Evolutionary conservation across 2,797 vertebrate genomes (phyloP).

Genomic region (Morelia viridis): DNA sequence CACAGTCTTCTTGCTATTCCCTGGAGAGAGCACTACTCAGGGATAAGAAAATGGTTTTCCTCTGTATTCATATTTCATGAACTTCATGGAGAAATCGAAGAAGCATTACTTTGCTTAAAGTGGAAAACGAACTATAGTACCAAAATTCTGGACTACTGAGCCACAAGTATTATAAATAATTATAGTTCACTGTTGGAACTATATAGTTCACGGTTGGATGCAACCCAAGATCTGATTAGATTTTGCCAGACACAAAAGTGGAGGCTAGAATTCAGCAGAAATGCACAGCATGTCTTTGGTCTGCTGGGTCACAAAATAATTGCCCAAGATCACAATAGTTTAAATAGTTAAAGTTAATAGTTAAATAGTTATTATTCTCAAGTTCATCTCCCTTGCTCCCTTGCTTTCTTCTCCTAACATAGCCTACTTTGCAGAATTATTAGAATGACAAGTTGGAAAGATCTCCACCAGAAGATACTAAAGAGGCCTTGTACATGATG

Average conservation of each 20-base stretch:
- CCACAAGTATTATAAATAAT: not conserved
- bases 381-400: not conserved
- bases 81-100: not conserved
- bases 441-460: not conserved
- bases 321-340: not conserved
- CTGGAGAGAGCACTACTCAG: not conserved
- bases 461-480: not conserved
- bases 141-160: not conserved
- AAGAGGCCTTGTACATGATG: not conserved
- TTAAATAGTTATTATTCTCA: not conserved
- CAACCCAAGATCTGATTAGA: conserved; percentile 10
- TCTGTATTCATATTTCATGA: conserved; percentile 5
- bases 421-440: not conserved
- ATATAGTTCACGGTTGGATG: not conserved
- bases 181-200: not conserved
- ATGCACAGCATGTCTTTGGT: not conserved
- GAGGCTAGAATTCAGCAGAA: not conserved
- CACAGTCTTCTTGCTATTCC: not conserved
- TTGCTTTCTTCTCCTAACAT: not conserved
- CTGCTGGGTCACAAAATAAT: not conserved
- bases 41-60: not conserved
- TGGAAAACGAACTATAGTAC: not conserved
- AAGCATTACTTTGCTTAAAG: not conserved
- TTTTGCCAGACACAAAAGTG: not conserved
- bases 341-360: too few species aligned